Percentiles rank a stretch among this genome's conserved stretches.
Conservation (phyloP, 1,140 invertebrate genomes). For the Elysia chlorotica region DNA sequence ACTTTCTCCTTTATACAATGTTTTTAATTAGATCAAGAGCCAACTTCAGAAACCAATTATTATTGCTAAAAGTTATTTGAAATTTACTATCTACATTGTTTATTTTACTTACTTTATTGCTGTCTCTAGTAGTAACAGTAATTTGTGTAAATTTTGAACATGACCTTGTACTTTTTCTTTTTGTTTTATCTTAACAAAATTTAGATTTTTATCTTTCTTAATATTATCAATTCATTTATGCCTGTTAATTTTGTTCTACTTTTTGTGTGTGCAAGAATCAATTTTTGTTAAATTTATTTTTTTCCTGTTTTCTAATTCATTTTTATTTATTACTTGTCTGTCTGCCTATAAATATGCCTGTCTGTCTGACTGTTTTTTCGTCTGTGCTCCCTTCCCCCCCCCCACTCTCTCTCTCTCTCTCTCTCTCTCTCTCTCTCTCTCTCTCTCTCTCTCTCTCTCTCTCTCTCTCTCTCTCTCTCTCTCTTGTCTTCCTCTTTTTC, state of each 20-base stretch:
- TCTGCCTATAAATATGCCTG: neutral
- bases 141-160: too few relatives aligned
- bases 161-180: too few relatives aligned
- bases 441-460: neutral
- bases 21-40: too few relatives aligned
- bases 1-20: too few relatives aligned
- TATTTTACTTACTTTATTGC: too few relatives aligned
- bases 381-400: neutral
- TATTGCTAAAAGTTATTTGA: too few relatives aligned
- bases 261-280: too few relatives aligned
- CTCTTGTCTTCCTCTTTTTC: too few relatives aligned
- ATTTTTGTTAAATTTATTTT: neutral
- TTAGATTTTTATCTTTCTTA: neutral
- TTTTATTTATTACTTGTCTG: neutral
- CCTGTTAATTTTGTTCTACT: neutral
- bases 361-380: neutral
- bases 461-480: too few relatives aligned
- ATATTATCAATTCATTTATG: neutral
- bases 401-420: neutral
- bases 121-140: too few relatives aligned
- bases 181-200: neutral
- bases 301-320: neutral
- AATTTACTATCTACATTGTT: too few relatives aligned
- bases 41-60: too few relatives aligned
- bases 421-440: neutral